phyloP scores from a whole-genome alignment of 2,888 invertebrate species.

The Erynnis tages region DNA sequence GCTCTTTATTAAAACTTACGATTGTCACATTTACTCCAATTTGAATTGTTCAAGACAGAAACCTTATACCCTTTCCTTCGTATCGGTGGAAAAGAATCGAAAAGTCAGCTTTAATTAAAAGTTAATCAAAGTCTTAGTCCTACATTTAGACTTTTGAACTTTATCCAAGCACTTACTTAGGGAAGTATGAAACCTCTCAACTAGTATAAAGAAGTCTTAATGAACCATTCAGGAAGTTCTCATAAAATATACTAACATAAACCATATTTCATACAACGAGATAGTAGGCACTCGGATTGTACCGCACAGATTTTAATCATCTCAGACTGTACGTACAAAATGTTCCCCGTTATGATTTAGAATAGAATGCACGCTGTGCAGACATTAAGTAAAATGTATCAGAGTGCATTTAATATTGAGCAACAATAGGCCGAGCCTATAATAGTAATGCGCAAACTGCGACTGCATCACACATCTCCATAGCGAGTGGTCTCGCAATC shows the following conservation, averaged over 20 bases:
- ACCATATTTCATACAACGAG: neutral
- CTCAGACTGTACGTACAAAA: conserved; percentile 6
- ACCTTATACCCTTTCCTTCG: no score
- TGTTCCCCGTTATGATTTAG: conserved; percentile 18
- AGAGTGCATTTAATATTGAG: conserved; percentile 31
- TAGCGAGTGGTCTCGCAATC: conserved; percentile 43
- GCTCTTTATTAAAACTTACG: no score
- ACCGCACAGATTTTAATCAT: conserved; percentile 16
- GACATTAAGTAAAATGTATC: conserved; percentile 23
- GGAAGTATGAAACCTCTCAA: neutral
- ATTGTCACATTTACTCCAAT: no score
- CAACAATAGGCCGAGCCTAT: conserved; percentile 54
- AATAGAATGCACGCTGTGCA: conserved; percentile 15
- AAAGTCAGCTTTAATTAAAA: no score
- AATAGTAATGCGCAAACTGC: conserved; percentile 53
- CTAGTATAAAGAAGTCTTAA: neutral
- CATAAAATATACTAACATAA: neutral
- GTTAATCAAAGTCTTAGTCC: no score
- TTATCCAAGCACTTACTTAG: no score
- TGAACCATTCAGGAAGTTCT: neutral
- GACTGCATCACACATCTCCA: conserved; percentile 48
- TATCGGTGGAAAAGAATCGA: no score
- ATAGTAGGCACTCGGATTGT: neutral
- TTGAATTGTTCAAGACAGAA: no score
- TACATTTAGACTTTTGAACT: no score